These are phyloP conservation scores for Idaea biselata DNA, from an alignment of 2,888 invertebrate species.

Conservation along the genomic window DNA sequence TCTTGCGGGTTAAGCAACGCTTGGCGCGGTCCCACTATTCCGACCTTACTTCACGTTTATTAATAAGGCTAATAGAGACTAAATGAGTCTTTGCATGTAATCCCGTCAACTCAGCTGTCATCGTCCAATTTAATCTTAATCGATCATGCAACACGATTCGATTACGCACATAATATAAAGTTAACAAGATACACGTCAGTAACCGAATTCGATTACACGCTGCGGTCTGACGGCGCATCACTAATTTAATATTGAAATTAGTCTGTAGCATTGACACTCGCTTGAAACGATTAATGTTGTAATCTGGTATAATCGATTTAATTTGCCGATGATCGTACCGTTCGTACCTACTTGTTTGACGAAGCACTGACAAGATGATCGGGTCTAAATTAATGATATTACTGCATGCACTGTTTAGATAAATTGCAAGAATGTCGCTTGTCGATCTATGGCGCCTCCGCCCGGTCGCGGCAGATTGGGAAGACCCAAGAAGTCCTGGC, in stretches of 20 bases:
- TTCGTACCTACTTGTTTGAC: background rate
- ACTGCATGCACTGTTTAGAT: background rate
- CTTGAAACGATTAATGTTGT: conserved; percentile 18
- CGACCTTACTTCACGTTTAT: no score
- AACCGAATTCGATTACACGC: conserved; percentile 22
- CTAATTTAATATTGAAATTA: conserved; percentile 27
- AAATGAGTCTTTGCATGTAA: no score
- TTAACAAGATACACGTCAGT: conserved; percentile 22
- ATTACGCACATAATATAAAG: conserved; percentile 16
- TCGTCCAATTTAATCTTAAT: conserved; percentile 8
- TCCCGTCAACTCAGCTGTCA: background rate
- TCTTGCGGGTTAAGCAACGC: no score
- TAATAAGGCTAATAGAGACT: no score
- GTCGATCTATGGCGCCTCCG: no score
- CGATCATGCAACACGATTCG: conserved; percentile 4
- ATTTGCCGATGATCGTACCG: no score
- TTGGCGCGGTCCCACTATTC: no score
- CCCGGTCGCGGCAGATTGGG: no score
- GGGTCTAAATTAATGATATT: background rate
- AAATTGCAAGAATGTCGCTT: background rate
- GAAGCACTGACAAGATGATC: background rate
- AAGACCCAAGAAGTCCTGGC: no score
- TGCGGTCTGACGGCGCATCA: conserved; percentile 12
- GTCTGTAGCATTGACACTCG: conserved; percentile 22
- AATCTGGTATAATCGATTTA: conserved; percentile 19